phyloP scores from a whole-genome alignment of 2,888 invertebrate species.

The Heliconius ethilla region DNA sequence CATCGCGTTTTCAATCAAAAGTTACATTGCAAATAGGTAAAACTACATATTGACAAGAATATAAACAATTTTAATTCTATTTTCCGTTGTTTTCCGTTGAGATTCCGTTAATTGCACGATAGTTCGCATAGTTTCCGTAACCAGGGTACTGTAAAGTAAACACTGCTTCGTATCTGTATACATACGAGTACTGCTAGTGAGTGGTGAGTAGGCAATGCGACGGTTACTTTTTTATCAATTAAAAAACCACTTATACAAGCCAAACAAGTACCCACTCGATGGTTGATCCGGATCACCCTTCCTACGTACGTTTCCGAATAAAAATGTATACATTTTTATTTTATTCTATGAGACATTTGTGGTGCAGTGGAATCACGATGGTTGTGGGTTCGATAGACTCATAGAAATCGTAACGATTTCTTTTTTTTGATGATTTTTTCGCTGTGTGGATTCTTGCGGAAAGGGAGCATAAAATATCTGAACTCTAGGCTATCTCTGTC shows the following conservation, averaged over 20 bases:
- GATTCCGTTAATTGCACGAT: not conserved
- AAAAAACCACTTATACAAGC: slow-evolving; percentile 17
- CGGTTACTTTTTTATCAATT: slow-evolving; percentile 15
- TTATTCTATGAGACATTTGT: not conserved
- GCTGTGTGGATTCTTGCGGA: not conserved
- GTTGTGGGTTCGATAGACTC: not conserved
- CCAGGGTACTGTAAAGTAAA: not conserved
- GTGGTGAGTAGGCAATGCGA: slow-evolving; percentile 1
- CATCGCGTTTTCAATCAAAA: not conserved
- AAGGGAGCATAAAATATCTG: not conserved
- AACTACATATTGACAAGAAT: not conserved
- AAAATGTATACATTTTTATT: not conserved
- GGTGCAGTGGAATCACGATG: not conserved
- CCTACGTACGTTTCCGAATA: not conserved
- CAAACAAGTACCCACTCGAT: slow-evolving; percentile 15
- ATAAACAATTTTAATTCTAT: not conserved
- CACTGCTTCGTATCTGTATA: not conserved
- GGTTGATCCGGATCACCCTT: not conserved
- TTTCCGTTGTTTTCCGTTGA: not conserved
- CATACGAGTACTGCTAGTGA: not conserved
- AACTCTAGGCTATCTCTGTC: not conserved
- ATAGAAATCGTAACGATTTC: too few relatives aligned
- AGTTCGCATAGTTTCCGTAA: not conserved
- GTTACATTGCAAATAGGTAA: not conserved
- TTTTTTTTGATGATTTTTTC: not conserved